A percentile compares a stretch with the other conserved stretches of the same genome.
These are phyloP conservation scores for Antheraea mylitta DNA, from an alignment of 1,140 invertebrate genomes.

Conservation along the genomic window DNA sequence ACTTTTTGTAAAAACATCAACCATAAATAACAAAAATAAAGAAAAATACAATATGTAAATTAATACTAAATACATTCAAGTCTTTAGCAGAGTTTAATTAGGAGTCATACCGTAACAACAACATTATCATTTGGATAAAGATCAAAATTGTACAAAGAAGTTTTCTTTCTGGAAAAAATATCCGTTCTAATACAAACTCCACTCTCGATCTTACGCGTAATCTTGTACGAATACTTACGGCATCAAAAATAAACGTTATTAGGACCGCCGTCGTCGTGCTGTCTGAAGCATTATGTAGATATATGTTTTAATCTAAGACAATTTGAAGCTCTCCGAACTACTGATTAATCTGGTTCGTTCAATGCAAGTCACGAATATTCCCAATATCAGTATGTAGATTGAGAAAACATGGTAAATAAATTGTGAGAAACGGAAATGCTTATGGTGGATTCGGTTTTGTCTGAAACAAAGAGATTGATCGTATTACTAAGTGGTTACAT, in stretches of 20 bases:
- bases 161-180: slow-evolving; percentile 2
- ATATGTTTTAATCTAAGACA: slow-evolving; percentile 50
- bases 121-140: neutral
- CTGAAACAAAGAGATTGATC: slow-evolving; percentile 64
- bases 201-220: slow-evolving; percentile 23
- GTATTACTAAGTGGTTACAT: slow-evolving; percentile 38
- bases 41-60: too few species aligned
- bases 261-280: slow-evolving; percentile 36
- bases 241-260: slow-evolving; percentile 19
- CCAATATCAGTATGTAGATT: slow-evolving; percentile 61
- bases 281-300: slow-evolving; percentile 60
- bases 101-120: neutral
- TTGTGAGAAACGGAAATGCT: slow-evolving; percentile 23
- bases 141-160: neutral
- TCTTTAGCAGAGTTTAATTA: too few species aligned
- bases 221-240: slow-evolving; percentile 22
- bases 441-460: neutral
- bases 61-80: too few species aligned
- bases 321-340: slow-evolving; percentile 29
- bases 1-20: too few species aligned
- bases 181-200: neutral
- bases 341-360: slow-evolving; percentile 32
- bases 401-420: slow-evolving; percentile 60
- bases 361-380: slow-evolving; percentile 61
- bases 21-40: too few species aligned